Conservation (phyloP, 2,113 vertebrate species). For the Prunella himalayana region DNA sequence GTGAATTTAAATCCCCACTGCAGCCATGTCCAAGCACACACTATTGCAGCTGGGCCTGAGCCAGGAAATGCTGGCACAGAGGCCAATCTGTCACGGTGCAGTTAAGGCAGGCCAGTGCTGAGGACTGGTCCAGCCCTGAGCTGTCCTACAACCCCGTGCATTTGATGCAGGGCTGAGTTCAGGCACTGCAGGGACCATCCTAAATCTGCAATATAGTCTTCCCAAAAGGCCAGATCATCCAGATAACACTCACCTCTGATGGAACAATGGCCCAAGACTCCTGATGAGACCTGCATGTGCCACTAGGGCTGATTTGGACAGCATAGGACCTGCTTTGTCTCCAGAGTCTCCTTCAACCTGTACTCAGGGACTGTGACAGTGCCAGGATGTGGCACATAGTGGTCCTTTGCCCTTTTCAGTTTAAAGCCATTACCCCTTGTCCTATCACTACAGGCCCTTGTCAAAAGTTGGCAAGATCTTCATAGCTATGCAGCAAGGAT, state of each 20-base stretch:
- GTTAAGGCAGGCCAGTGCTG: no score
- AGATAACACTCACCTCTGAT: not conserved
- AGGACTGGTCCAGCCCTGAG: not conserved
- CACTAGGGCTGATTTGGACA: not conserved
- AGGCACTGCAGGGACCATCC: not conserved
- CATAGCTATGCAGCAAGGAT: not conserved
- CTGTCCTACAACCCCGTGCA: accelerated
- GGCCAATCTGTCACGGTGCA: no score
- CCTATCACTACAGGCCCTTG: not conserved
- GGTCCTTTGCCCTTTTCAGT: not conserved
- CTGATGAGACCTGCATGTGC: accelerated
- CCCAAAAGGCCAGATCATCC: not conserved
- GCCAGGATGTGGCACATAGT: not conserved
- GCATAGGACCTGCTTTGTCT: not conserved
- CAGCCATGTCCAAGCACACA: accelerated
- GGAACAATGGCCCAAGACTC: not conserved
- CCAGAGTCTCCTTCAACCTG: not conserved
- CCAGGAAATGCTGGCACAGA: not conserved
- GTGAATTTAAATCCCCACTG: not conserved
- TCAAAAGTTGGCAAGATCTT: not conserved
- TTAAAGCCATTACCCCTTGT: not conserved
- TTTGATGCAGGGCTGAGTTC: not conserved
- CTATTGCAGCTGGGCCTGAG: not conserved
- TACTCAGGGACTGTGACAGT: accelerated
- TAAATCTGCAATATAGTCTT: not conserved